Base-by-base conservation (phyloP, 2,888 invertebrate genomes). In the Subacronicta megacephala region DNA sequence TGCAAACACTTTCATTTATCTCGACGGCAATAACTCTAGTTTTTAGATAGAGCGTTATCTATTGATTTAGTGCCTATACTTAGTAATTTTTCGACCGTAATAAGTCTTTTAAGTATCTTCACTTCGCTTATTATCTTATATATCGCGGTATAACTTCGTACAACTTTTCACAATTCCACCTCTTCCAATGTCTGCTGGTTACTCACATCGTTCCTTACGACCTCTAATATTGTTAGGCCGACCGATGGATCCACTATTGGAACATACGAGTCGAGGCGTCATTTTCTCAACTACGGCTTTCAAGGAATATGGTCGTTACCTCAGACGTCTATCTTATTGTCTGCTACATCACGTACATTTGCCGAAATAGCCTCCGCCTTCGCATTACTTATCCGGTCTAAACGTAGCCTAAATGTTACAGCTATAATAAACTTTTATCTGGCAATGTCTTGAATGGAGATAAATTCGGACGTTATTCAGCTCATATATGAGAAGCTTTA, bases 291-390 rank as follows among this genome's bases (percentile, higher is more conserved):
- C 52, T 59, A 61, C 53, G 61, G 67, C 75, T 75, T 77, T 65
- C 62, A 53, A 70, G 70, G 68, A 73, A 72, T 76, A 75, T 60
- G 62, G 65, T 73, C 77, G 61, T 82, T 81, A 79, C 79, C 77
- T 80, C 60, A 68, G 74, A 80, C 66, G 72, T 73, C 75, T 72
- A 70, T 80, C 76, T 77, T 76, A 81, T 81, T 81, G 78, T 77
- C 77, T 72, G 72, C 66, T 76, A 66, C 74, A 76, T 81, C 73
- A 75, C 80, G 77, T 75, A 75, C 74, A 77, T 73, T 72, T 60
- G 20, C 64, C 44, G 68, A 66, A 79, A 80, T 77, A 67, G 76
- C 68, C 74, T 47, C 62, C 58, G 63, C 52, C 58, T 41, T 60
- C 54, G 67, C 75, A 73, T 72, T 76, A 75, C 74, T 75, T 78